A percentile compares a stretch with the other conserved stretches of the same genome.
Evolutionary conservation across 2,888 invertebrate genomes (phyloP).

Genomic region (Sesia bembeciformis): DNA sequence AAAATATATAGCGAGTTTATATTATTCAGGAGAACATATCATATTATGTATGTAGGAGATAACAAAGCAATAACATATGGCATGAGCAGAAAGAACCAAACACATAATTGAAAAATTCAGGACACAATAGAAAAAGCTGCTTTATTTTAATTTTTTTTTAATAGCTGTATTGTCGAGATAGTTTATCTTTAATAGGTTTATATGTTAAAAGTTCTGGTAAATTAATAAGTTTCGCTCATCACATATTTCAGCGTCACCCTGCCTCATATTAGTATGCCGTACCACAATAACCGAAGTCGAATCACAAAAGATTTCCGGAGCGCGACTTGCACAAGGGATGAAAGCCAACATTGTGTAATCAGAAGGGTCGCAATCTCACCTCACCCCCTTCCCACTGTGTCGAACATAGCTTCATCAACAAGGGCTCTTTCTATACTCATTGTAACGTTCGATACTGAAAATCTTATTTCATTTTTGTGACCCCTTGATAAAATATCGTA

Average conservation of each 20-base stretch:
- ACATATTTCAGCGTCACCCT: slow-evolving; percentile 56
- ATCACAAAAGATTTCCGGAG: slow-evolving; percentile 74
- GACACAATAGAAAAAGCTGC: too few species aligned
- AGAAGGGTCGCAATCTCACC: slow-evolving; percentile 72
- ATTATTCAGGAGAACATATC: too few species aligned
- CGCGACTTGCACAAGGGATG: slow-evolving; percentile 72
- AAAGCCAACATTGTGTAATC: slow-evolving; percentile 74
- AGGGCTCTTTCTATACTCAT: slow-evolving; percentile 59
- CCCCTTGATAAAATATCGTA: too few species aligned
- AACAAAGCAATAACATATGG: too few species aligned
- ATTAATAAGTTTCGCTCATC: slow-evolving; percentile 28
- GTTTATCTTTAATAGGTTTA: neutral
- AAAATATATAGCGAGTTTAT: too few species aligned
- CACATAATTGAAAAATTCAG: too few species aligned
- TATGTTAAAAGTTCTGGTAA: neutral
- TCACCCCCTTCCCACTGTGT: slow-evolving; percentile 48
- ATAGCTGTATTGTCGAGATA: neutral
- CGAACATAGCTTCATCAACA: slow-evolving; percentile 71
- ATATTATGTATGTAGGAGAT: too few species aligned
- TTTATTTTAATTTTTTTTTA: too few species aligned
- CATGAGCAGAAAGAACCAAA: too few species aligned
- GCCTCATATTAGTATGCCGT: slow-evolving; percentile 65
- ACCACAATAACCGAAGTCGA: slow-evolving; percentile 70
- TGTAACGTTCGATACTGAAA: slow-evolving; percentile 35
- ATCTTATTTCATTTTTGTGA: too few species aligned